Evolutionary conservation across 2,113 vertebrate species (phyloP), one percentile per base, ranked within the genome.

Genomic region (Syngnathus scovelli): DNA sequence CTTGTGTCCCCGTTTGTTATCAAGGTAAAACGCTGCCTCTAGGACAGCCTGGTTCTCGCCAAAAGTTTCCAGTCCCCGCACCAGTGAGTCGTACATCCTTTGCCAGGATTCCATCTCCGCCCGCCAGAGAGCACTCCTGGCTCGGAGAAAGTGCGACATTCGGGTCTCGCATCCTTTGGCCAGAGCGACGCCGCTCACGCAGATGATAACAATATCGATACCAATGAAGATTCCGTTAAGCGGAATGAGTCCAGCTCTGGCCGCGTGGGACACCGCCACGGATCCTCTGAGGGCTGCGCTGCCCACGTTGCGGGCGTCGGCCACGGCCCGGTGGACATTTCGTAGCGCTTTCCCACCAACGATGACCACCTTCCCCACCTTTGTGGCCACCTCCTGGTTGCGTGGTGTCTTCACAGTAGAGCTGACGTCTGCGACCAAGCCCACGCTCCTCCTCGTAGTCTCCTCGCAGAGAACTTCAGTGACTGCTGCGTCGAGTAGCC

Each of bases 141-240:
- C 80, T 68, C 77, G 56, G 72, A 87, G 74, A 23, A 86, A 77
- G 43, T 72, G 46, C 0, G 82, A 86, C 1, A 52, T 0, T 0
- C 75, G 4, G 0, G 71, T 74, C 65, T 84, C 36, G 6, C 1
- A 76, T 52, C 51, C 86, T 73, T 66, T 76, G 63, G 68, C 62
- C 72, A 86, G 70, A 75, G 67, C 44, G 16, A 83, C 67, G 74
- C 84, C 65, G 76, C 82, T 68, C 67, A 79, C 79, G 12, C 64
- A 77, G 74, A 85, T 85, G 69, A 81, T 71, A 74, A 81, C 67
- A 58, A 88, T 23, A 2, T 85, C 83, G 67, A 86, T 75, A 39
- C 83, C 81, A 0, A 86, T 0, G 59, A 83, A 85, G 4, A 88
- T 61, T 27, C 49, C 76, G 1, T 83, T 86, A 0, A 66, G 7